Percentiles rank a stretch among this genome's conserved stretches.
These are phyloP conservation scores for Cheilosia vulpina DNA, from an alignment of 2,888 invertebrate species.

Conservation along the genomic window DNA sequence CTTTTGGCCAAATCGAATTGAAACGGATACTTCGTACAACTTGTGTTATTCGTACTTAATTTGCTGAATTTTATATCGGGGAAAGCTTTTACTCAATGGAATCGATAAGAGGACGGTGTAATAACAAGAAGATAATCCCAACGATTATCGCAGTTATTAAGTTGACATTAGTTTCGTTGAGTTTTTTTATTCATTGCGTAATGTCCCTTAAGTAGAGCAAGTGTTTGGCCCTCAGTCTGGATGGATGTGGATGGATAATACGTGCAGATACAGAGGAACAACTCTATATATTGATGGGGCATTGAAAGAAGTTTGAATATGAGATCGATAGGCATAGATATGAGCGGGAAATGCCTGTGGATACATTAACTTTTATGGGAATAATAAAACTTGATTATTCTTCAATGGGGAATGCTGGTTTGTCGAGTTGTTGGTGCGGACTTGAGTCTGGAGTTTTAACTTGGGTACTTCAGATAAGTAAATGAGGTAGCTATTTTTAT, in stretches of 20 bases:
- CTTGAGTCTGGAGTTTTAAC: too few species aligned
- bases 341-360: neutral
- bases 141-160: slow-evolving; percentile 63
- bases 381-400: slow-evolving; percentile 10
- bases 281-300: neutral
- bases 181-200: slow-evolving; percentile 25
- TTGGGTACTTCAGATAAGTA: too few species aligned
- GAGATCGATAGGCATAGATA: slow-evolving; percentile 3
- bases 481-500: too few species aligned
- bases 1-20: slow-evolving; percentile 33
- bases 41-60: slow-evolving; percentile 52
- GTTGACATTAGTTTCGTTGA: slow-evolving; percentile 47
- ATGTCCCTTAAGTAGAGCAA: neutral
- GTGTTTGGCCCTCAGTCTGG: neutral
- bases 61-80: slow-evolving; percentile 38
- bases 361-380: neutral
- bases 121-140: slow-evolving; percentile 37
- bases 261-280: neutral
- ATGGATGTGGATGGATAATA: neutral
- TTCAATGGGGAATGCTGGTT: neutral
- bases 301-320: slow-evolving; percentile 3
- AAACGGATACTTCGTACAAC: slow-evolving; percentile 14
- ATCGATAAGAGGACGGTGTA: slow-evolving; percentile 37
- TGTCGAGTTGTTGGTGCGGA: too few species aligned
- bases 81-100: slow-evolving; percentile 56